phyloP scores from a whole-genome alignment of 2,888 invertebrate species.

The Lasioglossum villosulum region DNA sequence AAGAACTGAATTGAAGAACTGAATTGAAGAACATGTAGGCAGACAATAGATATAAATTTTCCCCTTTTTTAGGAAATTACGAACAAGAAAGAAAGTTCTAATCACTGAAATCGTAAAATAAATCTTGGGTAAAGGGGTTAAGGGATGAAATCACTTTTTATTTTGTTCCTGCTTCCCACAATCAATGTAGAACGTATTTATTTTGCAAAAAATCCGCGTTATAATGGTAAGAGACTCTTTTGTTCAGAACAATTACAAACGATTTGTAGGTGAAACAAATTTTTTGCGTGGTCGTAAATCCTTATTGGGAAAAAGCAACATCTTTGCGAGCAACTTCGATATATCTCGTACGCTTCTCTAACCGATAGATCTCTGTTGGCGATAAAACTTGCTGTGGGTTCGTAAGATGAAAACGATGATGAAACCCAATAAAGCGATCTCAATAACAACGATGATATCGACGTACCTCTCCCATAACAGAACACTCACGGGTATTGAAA shows the following conservation, averaged over 20 bases:
- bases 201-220: no score
- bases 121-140: no score
- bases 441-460: slow-evolving; percentile 39
- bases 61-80: no score
- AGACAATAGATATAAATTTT: no score
- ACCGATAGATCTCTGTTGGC: slow-evolving; percentile 31
- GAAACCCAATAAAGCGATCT: slow-evolving; percentile 48
- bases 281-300: not conserved
- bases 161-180: no score
- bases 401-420: slow-evolving; percentile 34
- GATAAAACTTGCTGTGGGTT: slow-evolving; percentile 29
- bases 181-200: no score
- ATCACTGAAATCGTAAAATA: no score
- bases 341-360: not conserved
- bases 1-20: no score
- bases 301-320: slow-evolving; percentile 12
- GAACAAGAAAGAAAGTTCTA: no score
- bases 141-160: no score
- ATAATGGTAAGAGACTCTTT: not conserved
- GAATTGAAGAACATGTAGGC: no score
- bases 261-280: not conserved
- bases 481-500: slow-evolving; percentile 11
- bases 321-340: slow-evolving; percentile 13
- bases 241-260: not conserved
- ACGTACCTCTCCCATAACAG: slow-evolving; percentile 21